Base-by-base conservation (phyloP, 2,888 invertebrate genomes). In the Rhamphomyia laevipes region DNA sequence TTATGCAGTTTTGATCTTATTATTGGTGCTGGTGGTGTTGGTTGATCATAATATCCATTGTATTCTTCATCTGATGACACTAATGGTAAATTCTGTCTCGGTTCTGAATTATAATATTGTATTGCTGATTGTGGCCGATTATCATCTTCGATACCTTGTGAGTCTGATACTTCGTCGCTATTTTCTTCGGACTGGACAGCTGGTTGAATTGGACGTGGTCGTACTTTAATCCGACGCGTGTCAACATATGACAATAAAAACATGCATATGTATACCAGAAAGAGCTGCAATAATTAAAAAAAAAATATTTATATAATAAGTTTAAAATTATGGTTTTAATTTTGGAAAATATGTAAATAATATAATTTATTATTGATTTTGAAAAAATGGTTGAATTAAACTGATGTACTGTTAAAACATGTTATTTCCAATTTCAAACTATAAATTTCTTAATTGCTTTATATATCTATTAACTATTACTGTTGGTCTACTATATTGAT, bases 11-110 rank as follows among this genome's bases (percentile, higher is more conserved):
- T 35, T 13, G 35, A 13, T 35, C n/a, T 4, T 35, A 35, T 35
- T 7, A 27, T n/a, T n/a, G n/a, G n/a, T 11, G 52, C 48, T 31
- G 52, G 38, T 30, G 51, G 46, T 12, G 59, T 52, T 16, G 60
- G 72, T 56, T 72, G 72, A 1, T 73, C 73, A 53, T 71, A 74
- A 12, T 70, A 60, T 18, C 73, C 73, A 56, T 72, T 73, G 57
- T 73, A 73, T 52, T 69, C 70, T 51, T 72, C 72, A 43, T 68
- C 68, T 13, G 68, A 60, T 27, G 70, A 65, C 15, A 72, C 68
- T 48, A 72, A 60, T 33, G 72, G 70, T 41, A 46, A 37, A 50
- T 55, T 53, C 47, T 55, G 47, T 66, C 68, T 56, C 64, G 68
- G 46, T 56, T 58, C 46, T 66, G 71, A 53, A 68, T 71, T 18